Evolutionary conservation across 2,113 vertebrate genomes (phyloP), one percentile per base, ranked within the genome.

Genomic region (Pandion haliaetus): DNA sequence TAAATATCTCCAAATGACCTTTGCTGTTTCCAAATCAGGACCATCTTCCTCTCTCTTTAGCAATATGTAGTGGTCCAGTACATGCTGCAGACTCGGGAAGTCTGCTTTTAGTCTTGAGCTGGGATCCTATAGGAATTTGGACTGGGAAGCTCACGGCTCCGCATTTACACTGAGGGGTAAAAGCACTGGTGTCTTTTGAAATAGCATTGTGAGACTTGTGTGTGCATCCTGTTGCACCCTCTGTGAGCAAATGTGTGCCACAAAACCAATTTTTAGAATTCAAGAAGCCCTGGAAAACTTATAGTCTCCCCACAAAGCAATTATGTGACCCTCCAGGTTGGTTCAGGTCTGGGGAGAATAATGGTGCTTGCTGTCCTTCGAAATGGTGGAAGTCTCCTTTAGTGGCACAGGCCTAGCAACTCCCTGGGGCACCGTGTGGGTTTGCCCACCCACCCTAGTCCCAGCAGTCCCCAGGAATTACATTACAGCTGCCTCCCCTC

Each of bases 321-420:
- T 63, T 44, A 44, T 0, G 0, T 26, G 63, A n/a, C 20, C 58
- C 61, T 38, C 25, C 61, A 44, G 47, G 79, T 18, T 7, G 14
- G 23, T 31, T 17, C 40, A 16, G 50, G 17, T 20, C 44, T 20
- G 2, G 67, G 45, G 52, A 71, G 45, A 34, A 14, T 13, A 18
- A 3, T 0, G 2, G 21, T 6, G 2, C 42, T 47, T 14, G 57
- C 34, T 57, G 36, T 36, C 72, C 47, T 44, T 2, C 4, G 67
- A 47, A 31, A 17, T 10, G 26, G 42, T 8, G 42, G 21, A 28
- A 14, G 59, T 31, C 14, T 65, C n/a, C 44, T 50, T n/a, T 24
- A 55, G 49, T 5, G 47, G 25, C 23, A 34, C 34, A 34, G 47
- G 11, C 29, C 38, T 34, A 45, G 32, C 54, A 47, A 0, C 20